Evolutionary conservation across 1,140 invertebrate genomes (phyloP).

Genomic region (Heliothis virescens): DNA sequence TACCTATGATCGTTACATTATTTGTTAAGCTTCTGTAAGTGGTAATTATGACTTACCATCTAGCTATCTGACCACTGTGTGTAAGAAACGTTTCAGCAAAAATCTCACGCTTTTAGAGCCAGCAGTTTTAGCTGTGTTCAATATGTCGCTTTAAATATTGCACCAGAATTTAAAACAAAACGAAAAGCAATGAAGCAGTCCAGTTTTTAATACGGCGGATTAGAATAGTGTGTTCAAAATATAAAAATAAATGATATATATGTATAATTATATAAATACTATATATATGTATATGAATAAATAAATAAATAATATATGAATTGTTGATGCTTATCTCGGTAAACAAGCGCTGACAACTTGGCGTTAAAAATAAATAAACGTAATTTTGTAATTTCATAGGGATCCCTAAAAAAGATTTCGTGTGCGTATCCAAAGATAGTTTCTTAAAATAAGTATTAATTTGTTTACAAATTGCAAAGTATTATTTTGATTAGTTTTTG

Average conservation of each 20-base stretch:
- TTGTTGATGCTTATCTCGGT: constrained; percentile 41
- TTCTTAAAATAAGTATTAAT: too few species aligned
- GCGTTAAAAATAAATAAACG: constrained; percentile 43
- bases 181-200: background rate
- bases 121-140: too few species aligned
- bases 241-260: constrained; percentile 40
- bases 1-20: too few species aligned
- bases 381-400: constrained; percentile 21
- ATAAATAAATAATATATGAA: constrained; percentile 34
- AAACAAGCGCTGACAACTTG: constrained; percentile 17
- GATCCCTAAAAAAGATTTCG: background rate
- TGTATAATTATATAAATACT: background rate
- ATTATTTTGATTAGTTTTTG: too few species aligned
- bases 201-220: background rate
- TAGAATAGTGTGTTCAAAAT: constrained; percentile 48
- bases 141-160: background rate
- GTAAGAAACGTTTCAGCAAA: too few species aligned
- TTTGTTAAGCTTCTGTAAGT: too few species aligned
- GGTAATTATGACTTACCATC: background rate
- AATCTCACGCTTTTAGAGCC: too few species aligned
- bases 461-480: too few species aligned
- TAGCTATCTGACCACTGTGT: background rate
- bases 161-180: background rate
- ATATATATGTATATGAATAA: background rate
- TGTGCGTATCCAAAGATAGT: background rate